A percentile compares a stretch with the other conserved stretches of the same genome.
phyloP scores from a whole-genome alignment of 53 echinoderm and acorn worm genomes.

The Antedon mediterranea region DNA sequence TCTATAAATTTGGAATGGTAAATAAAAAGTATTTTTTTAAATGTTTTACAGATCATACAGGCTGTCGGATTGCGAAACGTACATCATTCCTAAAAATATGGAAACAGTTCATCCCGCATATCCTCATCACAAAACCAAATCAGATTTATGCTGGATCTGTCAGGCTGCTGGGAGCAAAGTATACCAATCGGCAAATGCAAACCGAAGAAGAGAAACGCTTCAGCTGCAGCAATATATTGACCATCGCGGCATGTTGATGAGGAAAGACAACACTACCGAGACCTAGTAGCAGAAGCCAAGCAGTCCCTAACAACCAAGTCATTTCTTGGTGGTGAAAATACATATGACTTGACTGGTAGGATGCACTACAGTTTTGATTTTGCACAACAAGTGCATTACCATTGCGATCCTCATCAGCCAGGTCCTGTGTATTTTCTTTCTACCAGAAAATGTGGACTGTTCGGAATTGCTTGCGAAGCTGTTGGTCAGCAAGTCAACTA shows the following conservation, averaged over 20 bases:
- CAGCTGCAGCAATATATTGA: slow-evolving; percentile 16
- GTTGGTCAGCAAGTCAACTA: too few species aligned
- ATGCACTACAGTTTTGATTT: slow-evolving; percentile 50
- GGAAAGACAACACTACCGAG: slow-evolving; percentile 25
- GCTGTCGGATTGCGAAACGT: not conserved
- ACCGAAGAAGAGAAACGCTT: slow-evolving; percentile 13
- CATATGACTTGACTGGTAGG: too few species aligned
- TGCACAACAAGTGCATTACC: slow-evolving; percentile 37
- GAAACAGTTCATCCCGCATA: slow-evolving; percentile 24
- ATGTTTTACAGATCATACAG: too few species aligned
- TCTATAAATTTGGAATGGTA: too few species aligned
- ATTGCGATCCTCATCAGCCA: slow-evolving; percentile 30
- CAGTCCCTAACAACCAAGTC: too few species aligned
- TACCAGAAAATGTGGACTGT: slow-evolving; percentile 28
- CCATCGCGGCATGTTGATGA: slow-evolving; percentile 13
- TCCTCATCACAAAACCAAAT: slow-evolving; percentile 17
- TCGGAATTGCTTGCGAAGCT: slow-evolving; percentile 4
- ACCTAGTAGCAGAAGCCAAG: slow-evolving; percentile 14
- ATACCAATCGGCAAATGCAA: slow-evolving; percentile 28
- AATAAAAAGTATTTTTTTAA: too few species aligned
- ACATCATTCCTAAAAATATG: slow-evolving; percentile 26
- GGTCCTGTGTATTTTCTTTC: slow-evolving; percentile 39
- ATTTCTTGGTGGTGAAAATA: too few species aligned
- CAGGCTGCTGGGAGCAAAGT: slow-evolving; percentile 18
- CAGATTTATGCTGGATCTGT: slow-evolving; percentile 36